phyloP scores from a whole-genome alignment of 2,797 vertebrate genomes.

The Danio kyathit region DNA sequence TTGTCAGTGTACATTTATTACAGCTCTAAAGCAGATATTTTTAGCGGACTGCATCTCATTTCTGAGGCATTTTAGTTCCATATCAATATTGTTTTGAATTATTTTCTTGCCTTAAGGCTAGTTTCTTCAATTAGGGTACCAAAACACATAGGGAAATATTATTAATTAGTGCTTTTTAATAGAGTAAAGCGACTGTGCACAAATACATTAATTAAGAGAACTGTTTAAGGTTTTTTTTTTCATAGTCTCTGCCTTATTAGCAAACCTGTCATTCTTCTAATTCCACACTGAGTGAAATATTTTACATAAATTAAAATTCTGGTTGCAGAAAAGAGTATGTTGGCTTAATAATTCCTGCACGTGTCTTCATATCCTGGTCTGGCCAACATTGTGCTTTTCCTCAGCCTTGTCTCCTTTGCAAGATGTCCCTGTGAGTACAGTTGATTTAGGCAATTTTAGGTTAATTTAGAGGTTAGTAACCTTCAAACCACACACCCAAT shows the following conservation, averaged over 20 bases:
- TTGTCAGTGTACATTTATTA: not conserved
- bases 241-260: not conserved
- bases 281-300: slow-evolving; percentile 18
- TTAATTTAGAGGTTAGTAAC: not conserved
- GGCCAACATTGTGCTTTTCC: not conserved
- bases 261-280: slow-evolving; percentile 6
- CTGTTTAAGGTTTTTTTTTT: not conserved
- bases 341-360: not conserved
- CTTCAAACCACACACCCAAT: not conserved
- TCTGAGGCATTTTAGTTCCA: not conserved
- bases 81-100: slow-evolving; percentile 4
- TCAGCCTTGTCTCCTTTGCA: not conserved
- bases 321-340: not conserved
- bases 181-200: slow-evolving; percentile 8
- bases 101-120: slow-evolving; percentile 25
- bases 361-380: not conserved
- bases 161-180: slow-evolving; percentile 27
- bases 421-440: not conserved
- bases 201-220: slow-evolving; percentile 8
- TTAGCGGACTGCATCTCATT: not conserved
- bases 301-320: not conserved
- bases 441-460: not conserved
- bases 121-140: slow-evolving; percentile 21
- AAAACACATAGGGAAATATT: slow-evolving; percentile 14
- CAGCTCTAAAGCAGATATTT: not conserved